Evolutionary conservation across 2,888 invertebrate species (phyloP), one percentile per base, ranked within the genome.

Genomic region (Catotricha subobsoleta): DNA sequence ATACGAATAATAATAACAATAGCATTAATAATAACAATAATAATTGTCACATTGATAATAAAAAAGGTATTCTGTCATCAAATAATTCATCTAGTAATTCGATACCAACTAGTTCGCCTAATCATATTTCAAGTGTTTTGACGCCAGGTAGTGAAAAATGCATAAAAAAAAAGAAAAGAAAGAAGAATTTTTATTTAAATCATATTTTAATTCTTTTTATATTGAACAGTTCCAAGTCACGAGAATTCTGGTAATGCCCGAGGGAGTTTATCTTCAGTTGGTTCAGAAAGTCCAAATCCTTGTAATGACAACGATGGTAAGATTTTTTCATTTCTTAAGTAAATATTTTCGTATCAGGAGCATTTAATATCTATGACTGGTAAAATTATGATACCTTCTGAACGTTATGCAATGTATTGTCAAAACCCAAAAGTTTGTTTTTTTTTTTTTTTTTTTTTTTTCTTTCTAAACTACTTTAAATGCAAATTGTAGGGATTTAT

Each of bases 301-400:
- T 48, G 56, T 9, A 48, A 59, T 43, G 62, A 62, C 46, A 62
- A 62, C 47, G 63, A 63, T 50, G 63, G 63, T 63, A 48, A 48
- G 48, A 36, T 28, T 18, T 16, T 39, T 35, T 21, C 21, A n/a
- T n/a, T n/a, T 34, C 8, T 21, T 7, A 7, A 2, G 20, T 34
- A 2, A 13, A n/a, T 13, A 12, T 15, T 12, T 7, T 31, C 10
- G 25, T n/a, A 13, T 16, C 16, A 10, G 8, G 21, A 4, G 37
- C 16, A 25, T 37, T 21, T 34, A 21, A 34, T n/a, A 20, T n/a
- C 34, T 20, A 21, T 3, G 6, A 19, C 21, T 10, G n/a, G 20
- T n/a, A 13, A 20, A 20, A 34, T 13, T 12, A 20, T 34, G 21
- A 12, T 19, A 7, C 10, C 10, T 25, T 25, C 25, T 10, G 10